Evolutionary conservation across 1,140 invertebrate species (phyloP).

Genomic region (Zaprionus gabonicus): DNA sequence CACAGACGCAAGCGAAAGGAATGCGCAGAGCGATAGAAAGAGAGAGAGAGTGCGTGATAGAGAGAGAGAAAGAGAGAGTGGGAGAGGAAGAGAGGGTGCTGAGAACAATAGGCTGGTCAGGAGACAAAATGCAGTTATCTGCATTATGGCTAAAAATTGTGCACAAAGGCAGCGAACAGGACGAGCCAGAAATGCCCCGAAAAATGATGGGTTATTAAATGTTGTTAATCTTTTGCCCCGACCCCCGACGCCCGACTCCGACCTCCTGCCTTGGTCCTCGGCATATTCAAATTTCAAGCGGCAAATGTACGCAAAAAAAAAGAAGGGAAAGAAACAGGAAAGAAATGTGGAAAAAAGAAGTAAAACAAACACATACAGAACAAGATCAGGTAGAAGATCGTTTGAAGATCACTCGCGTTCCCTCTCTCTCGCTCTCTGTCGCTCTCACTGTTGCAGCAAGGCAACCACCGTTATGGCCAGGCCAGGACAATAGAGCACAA

Average conservation of each 20-base stretch:
- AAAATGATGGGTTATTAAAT: slow-evolving; percentile 82
- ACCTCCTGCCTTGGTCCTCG: not conserved
- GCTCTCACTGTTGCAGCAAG: slow-evolving; percentile 23
- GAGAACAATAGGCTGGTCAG: slow-evolving; percentile 28
- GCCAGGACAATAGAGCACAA: slow-evolving; percentile 52
- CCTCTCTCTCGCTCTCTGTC: not conserved
- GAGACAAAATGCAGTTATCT: slow-evolving; percentile 76
- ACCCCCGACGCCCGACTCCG: slow-evolving; percentile 4
- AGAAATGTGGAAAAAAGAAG: slow-evolving; percentile 14
- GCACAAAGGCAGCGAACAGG: slow-evolving; percentile 37
- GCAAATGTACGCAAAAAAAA: slow-evolving; percentile 32
- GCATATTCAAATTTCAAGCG: slow-evolving; percentile 73
- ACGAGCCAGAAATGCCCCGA: slow-evolving; percentile 49
- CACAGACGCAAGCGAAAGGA: not conserved
- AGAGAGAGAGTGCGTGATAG: not conserved
- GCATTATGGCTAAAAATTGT: slow-evolving; percentile 54
- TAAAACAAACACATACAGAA: slow-evolving; percentile 23
- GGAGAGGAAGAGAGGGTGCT: not conserved
- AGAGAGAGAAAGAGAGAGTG: not conserved
- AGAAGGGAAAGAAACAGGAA: slow-evolving; percentile 1
- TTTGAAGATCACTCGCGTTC: not conserved
- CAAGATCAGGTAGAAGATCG: slow-evolving; percentile 34
- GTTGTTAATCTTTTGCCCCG: slow-evolving; percentile 70
- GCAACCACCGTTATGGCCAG: slow-evolving; percentile 56
- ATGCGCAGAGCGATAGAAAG: not conserved